Conservation (phyloP, 2,113 vertebrate genomes). For the Serilophus lunatus region DNA sequence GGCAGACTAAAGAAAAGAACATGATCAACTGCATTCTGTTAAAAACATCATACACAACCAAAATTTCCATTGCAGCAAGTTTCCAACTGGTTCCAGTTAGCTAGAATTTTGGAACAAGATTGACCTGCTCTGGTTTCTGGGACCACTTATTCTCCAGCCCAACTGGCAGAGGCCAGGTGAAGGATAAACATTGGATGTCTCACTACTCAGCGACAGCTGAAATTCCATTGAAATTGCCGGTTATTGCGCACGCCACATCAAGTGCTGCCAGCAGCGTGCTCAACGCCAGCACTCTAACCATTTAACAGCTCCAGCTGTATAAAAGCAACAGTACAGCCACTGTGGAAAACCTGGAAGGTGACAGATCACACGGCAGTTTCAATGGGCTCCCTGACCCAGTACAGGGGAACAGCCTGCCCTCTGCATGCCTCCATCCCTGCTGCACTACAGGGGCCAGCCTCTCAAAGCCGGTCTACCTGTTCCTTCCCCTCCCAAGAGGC, state of each 20-base stretch:
- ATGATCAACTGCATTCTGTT: background rate
- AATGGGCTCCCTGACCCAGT: fast-evolving
- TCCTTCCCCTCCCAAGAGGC: background rate
- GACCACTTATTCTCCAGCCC: conserved; percentile 36
- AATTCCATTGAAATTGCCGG: conserved; percentile 2
- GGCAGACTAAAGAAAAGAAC: background rate
- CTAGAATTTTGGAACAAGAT: conserved; percentile 17
- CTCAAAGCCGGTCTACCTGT: background rate
- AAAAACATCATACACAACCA: background rate
- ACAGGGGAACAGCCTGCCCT: fast-evolving
- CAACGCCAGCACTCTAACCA: background rate
- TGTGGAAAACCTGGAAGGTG: background rate
- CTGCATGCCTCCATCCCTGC: fast-evolving
- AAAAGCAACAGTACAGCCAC: background rate
- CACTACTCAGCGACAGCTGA: background rate
- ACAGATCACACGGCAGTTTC: background rate
- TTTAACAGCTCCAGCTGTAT: background rate
- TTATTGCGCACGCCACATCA: background rate
- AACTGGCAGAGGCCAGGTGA: conserved; percentile 43
- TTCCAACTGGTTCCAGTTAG: conserved; percentile 51
- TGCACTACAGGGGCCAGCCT: fast-evolving
- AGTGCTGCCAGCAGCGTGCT: background rate
- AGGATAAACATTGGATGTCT: conserved; percentile 17
- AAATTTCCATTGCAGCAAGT: conserved; percentile 43
- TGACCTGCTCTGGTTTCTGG: conserved; percentile 41